Evolutionary conservation across 2,113 vertebrate genomes (phyloP).

Genomic region (Otolemur garnettii): DNA sequence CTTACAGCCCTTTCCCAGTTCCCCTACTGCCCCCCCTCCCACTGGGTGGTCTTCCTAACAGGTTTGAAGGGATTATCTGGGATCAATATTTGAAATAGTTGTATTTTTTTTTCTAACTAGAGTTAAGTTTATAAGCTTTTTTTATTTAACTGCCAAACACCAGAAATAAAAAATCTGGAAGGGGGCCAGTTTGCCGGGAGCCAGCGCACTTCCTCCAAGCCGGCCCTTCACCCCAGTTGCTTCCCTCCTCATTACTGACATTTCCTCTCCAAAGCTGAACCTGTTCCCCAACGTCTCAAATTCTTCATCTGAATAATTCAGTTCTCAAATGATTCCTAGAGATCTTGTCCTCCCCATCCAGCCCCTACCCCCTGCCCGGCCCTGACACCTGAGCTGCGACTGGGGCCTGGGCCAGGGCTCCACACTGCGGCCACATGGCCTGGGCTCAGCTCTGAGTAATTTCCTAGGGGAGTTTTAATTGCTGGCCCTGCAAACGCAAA

Average conservation of each 20-base stretch:
- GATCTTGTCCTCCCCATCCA: not conserved
- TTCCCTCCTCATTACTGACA: conserved; percentile 66
- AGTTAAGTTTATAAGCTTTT: conserved; percentile 84
- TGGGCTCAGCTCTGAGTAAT: not conserved
- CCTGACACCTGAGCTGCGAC: conserved; percentile 55
- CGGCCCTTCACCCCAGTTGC: not conserved
- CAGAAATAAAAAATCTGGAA: conserved; percentile 82
- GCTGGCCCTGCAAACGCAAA: not conserved
- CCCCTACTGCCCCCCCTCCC: not conserved
- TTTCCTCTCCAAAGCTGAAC: conserved; percentile 68
- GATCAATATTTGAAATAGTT: conserved; percentile 82
- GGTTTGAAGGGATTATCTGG: conserved; percentile 74
- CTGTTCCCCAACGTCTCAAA: conserved; percentile 57
- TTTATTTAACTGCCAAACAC: conserved; percentile 81
- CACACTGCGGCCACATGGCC: not conserved
- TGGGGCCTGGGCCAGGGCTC: not conserved
- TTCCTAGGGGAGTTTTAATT: conserved; percentile 19
- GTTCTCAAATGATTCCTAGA: conserved; percentile 55
- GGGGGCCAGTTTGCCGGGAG: conserved; percentile 57
- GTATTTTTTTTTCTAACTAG: conserved; percentile 79
- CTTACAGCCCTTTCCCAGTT: rapidly evolving
- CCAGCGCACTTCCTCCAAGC: conserved; percentile 65
- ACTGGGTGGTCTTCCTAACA: conserved; percentile 70
- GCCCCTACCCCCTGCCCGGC: not conserved
- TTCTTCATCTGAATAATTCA: conserved; percentile 8